These are phyloP conservation scores for Apogon talboti DNA, from an alignment of 2,797 vertebrate species.

Conservation along the genomic window DNA sequence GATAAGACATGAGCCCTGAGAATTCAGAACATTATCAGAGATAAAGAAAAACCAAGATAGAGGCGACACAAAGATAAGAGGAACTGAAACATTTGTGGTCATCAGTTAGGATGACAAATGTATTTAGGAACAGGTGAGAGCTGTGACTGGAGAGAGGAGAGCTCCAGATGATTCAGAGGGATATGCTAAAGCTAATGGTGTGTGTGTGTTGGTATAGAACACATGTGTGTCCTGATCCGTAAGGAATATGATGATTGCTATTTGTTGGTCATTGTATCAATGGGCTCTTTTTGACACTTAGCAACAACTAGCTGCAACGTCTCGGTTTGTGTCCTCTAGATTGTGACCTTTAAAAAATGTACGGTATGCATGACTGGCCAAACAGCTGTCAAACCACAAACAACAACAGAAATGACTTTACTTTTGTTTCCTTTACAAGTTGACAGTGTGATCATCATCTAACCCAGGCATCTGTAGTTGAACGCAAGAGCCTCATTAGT, in stretches of 20 bases:
- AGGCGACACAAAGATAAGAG: conserved; percentile 36
- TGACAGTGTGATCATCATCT: not conserved
- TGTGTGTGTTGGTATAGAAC: not conserved
- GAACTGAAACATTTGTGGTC: conserved; percentile 28
- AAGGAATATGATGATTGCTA: not conserved
- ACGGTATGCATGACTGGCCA: conserved; percentile 11
- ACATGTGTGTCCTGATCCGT: not conserved
- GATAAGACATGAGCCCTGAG: conserved; percentile 63
- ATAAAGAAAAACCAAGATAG: conserved; percentile 49
- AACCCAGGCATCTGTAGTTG: not conserved
- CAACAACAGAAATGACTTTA: not conserved
- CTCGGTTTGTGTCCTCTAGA: conserved; percentile 14
- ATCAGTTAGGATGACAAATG: conserved; percentile 34
- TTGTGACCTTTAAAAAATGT: conserved; percentile 5
- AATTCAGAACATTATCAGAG: conserved; percentile 58
- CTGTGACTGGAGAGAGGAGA: not conserved
- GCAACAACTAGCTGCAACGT: conserved; percentile 3
- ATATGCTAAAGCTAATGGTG: not conserved
- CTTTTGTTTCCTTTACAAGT: not conserved
- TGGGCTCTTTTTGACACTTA: conserved; percentile 8
- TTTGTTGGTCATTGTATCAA: not conserved
- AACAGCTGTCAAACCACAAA: conserved; percentile 15
- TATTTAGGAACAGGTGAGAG: conserved; percentile 8
- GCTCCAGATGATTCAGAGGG: not conserved
- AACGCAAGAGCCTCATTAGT: conserved; percentile 5